A percentile compares a stretch with the other conserved stretches of the same genome.
Conservation (phyloP, 92 coral and sea anemone species). For the Metridium senile region DNA sequence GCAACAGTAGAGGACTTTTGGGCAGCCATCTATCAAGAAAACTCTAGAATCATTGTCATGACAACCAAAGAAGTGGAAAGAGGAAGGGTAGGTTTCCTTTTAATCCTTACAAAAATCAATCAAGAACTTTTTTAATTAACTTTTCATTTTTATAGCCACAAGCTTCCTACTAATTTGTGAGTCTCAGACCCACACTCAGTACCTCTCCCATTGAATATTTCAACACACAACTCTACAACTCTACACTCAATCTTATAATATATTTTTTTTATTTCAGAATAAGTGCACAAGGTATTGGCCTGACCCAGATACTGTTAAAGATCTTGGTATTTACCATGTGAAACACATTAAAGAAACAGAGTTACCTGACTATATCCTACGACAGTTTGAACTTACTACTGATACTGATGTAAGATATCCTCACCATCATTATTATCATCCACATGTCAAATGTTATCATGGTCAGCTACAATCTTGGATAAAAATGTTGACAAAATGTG, state of each 20-base stretch:
- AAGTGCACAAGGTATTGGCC: slow-evolving; percentile 99
- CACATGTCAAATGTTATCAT: background rate
- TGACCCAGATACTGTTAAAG: slow-evolving; percentile 81
- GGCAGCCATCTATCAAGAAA: slow-evolving; percentile 86
- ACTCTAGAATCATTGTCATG: slow-evolving; percentile 94
- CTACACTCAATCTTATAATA: too few species aligned
- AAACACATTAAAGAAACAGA: slow-evolving; percentile 78
- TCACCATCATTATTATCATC: background rate
- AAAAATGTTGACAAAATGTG: too few species aligned
- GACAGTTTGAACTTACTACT: slow-evolving; percentile 79
- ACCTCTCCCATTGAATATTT: too few species aligned
- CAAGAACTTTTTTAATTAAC: background rate
- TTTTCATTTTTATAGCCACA: too few species aligned
- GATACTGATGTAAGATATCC: slow-evolving; percentile 62
- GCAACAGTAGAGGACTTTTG: slow-evolving; percentile 96
- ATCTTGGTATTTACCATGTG: slow-evolving; percentile 64
- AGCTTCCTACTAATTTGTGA: too few species aligned
- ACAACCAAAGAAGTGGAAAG: slow-evolving; percentile 96
- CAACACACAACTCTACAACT: too few species aligned
- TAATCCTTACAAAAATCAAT: background rate
- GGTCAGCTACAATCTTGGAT: background rate
- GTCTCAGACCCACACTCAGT: background rate
- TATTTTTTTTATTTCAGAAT: slow-evolving; percentile 64
- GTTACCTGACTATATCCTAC: slow-evolving; percentile 73
- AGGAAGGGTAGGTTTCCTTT: slow-evolving; percentile 75